Conservation (phyloP, 92 coral and sea anemone genomes). For the Ricordea florida region DNA sequence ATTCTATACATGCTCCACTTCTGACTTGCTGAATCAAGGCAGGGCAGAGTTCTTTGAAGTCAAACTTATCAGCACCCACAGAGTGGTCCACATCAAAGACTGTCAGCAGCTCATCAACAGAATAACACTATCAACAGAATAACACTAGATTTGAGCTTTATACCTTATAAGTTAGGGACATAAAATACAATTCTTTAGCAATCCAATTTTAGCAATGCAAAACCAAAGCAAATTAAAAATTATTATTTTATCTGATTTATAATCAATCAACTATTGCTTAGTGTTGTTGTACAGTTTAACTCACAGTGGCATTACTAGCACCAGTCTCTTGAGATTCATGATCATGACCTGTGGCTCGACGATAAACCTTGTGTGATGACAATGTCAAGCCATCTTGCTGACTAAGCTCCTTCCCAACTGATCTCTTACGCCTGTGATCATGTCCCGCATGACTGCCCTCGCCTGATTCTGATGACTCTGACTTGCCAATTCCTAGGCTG, state of each 20-base stretch:
- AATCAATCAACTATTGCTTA: too few species aligned
- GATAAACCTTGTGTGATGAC: slow-evolving; percentile 17
- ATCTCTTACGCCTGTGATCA: slow-evolving; percentile 45
- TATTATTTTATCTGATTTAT: neutral
- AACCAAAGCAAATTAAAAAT: neutral
- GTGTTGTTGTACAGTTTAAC: too few species aligned
- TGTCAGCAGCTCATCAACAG: too few species aligned
- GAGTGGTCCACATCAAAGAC: too few species aligned
- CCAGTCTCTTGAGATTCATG: neutral
- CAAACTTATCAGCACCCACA: too few species aligned
- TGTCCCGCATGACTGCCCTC: slow-evolving; percentile 6
- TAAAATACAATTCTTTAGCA: neutral
- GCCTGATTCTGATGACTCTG: neutral
- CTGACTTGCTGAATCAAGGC: too few species aligned
- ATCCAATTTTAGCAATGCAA: too few species aligned
- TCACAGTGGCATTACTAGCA: neutral
- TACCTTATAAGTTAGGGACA: too few species aligned
- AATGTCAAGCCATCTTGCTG: neutral
- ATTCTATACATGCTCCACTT: too few species aligned
- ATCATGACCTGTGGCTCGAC: slow-evolving; percentile 42
- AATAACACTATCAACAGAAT: too few species aligned
- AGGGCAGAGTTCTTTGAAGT: too few species aligned
- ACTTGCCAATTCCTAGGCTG: slow-evolving; percentile 54
- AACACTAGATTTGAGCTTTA: too few species aligned
- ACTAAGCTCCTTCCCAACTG: slow-evolving; percentile 1